A percentile compares a stretch with the other conserved stretches of the same genome.
Conservation (phyloP, 2,888 invertebrate species). For the Cryptophagus acutangulus region DNA sequence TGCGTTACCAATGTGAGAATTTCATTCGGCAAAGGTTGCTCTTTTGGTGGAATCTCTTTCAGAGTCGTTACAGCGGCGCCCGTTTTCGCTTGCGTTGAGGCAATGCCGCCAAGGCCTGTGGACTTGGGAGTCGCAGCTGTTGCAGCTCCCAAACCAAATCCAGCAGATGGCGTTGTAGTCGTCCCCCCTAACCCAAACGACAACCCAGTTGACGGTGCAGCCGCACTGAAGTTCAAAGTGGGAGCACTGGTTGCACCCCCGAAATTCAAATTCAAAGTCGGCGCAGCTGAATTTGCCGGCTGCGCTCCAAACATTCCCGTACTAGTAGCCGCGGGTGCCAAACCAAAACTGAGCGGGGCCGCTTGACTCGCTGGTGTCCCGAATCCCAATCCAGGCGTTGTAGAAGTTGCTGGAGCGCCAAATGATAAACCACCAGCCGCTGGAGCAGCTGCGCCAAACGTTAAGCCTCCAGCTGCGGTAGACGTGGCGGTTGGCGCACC, state of each 20-base stretch:
- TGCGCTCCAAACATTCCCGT: slow-evolving; percentile 3
- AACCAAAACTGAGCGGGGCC: neutral
- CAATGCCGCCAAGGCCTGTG: slow-evolving; percentile 66
- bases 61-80: slow-evolving; percentile 39
- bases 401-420: slow-evolving; percentile 10
- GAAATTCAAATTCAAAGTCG: slow-evolving; percentile 3
- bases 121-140: slow-evolving; percentile 14
- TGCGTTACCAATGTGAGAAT: slow-evolving; percentile 71
- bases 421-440: slow-evolving; percentile 8
- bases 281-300: neutral
- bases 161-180: slow-evolving; percentile 4
- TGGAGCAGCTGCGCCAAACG: slow-evolving; percentile 8
- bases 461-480: slow-evolving; percentile 3
- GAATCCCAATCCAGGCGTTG: slow-evolving; percentile 14
- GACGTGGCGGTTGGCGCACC: slow-evolving; percentile 28
- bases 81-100: slow-evolving; percentile 49
- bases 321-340: neutral
- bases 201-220: slow-evolving; percentile 28
- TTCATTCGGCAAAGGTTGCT: slow-evolving; percentile 69
- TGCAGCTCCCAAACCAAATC: slow-evolving; percentile 10
- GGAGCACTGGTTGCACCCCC: neutral
- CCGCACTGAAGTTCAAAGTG: slow-evolving; percentile 11
- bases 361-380: slow-evolving; percentile 7
- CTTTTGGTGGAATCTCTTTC: slow-evolving; percentile 56
- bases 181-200: slow-evolving; percentile 20